Conservation (phyloP, 2,113 vertebrate genomes). For the Brevimyrus niger region DNA sequence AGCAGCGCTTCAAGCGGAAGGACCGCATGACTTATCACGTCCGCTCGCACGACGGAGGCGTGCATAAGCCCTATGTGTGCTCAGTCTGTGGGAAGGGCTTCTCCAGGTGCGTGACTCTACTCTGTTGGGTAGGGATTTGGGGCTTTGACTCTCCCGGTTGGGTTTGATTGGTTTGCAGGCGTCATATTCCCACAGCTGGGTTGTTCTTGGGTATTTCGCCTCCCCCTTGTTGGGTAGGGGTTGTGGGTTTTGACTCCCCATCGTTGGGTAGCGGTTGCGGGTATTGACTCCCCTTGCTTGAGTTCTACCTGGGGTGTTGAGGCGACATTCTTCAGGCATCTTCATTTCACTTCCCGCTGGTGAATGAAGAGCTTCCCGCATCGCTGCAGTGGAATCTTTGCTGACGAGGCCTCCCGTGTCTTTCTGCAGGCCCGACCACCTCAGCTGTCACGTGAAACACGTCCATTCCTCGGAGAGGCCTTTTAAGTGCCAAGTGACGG, state of each 20-base stretch:
- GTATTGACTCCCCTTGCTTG: not conserved
- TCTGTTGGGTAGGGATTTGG: slow-evolving; percentile 15
- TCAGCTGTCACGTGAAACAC: slow-evolving; percentile 99
- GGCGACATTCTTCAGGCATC: not conserved
- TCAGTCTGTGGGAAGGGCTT: slow-evolving; percentile 98
- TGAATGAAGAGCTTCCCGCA: not conserved
- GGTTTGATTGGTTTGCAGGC: not conserved
- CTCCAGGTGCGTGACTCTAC: slow-evolving; percentile 75
- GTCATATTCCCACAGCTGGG: not conserved
- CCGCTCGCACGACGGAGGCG: slow-evolving; percentile 94
- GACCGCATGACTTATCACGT: slow-evolving; percentile 99
- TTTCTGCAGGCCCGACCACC: slow-evolving; percentile 85
- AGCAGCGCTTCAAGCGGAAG: slow-evolving; percentile 98
- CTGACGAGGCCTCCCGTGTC: slow-evolving; percentile 32
- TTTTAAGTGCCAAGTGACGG: slow-evolving; percentile 99
- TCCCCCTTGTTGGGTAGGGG: not conserved
- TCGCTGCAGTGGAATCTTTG: not conserved
- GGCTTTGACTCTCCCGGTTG: slow-evolving; percentile 20
- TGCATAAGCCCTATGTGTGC: slow-evolving; percentile 96
- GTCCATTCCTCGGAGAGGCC: slow-evolving; percentile 99
- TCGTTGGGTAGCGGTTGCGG: not conserved
- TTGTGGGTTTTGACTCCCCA: not conserved
- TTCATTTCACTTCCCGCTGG: not conserved
- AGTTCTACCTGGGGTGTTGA: not conserved
- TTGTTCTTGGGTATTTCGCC: not conserved